Base-by-base conservation (phyloP, 1,140 invertebrate species). In the Dreissena polymorpha region DNA sequence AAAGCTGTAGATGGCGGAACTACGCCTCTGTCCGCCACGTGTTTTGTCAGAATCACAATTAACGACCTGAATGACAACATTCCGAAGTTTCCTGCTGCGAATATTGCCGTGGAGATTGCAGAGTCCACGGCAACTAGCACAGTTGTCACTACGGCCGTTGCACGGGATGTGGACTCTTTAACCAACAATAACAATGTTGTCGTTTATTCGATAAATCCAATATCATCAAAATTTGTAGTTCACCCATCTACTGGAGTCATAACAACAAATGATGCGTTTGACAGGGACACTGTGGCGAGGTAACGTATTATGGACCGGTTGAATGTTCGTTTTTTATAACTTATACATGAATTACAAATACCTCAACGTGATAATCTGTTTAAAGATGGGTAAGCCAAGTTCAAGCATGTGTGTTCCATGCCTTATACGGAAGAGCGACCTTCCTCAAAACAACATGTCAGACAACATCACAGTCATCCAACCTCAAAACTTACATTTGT, bases 201-300 rank as follows among this genome's bases (percentile, higher is more conserved):
- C n/a, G 29, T 14, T 27, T 74, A 85, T 64, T 50, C 69, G 18
- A n/a, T 85, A n/a, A 60, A 50, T 49, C 60, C 70, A 18, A 27
- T 27, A 23, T 73, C 75, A 39, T 27, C n/a, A 8, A 64, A 84
- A 16, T 85, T 83, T 70, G 63, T 10, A 0, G 79, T 83, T n/a
- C 64, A 68, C 53, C 12, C 50, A 27, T 25, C 25, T 16, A 76
- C 64, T 64, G 81, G 81, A 39, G 70, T 72, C 21, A 78, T 78
- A 21, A 80, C 70, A 14, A 60, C 79, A 10, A 57, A 55, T 0
- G 70, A 51, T 23, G 29, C 68, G 10, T 50, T 88, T 21, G 85
- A 88, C 64, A 80, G 87, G 74, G 86, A 88, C 73, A 84, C 57
- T 0, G 67, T 49, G 14, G 75, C 70, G 5, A 69, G 81, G 81